phyloP scores from a whole-genome alignment of 1,140 invertebrate species.

The Watersipora subatra region DNA sequence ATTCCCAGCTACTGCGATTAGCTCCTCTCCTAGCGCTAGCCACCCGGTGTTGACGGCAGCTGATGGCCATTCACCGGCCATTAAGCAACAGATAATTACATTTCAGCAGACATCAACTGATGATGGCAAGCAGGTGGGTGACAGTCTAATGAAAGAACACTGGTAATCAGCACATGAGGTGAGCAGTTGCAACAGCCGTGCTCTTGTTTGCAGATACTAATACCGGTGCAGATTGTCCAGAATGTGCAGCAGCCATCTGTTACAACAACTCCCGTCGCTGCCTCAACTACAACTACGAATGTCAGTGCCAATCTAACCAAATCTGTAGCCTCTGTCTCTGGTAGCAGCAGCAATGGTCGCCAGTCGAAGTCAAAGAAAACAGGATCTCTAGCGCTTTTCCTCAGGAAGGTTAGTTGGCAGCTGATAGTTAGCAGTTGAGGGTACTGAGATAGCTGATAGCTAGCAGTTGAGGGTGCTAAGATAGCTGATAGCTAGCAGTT shows the following conservation, averaged over 20 bases:
- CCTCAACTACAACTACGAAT: not conserved
- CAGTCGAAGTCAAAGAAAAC: conserved; percentile 16
- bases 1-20: conserved; percentile 19
- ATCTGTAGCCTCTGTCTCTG: no score
- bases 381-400: conserved; percentile 38
- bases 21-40: conserved; percentile 5
- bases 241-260: not conserved
- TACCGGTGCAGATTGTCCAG: not conserved
- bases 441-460: no score
- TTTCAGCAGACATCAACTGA: conserved; percentile 23
- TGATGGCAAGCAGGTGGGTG: conserved; percentile 25
- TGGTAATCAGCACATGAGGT: no score
- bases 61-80: conserved; percentile 1
- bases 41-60: not conserved
- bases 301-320: no score
- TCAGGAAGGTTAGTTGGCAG: conserved; percentile 34
- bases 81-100: conserved; percentile 16
- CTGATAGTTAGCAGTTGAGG: no score
- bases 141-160: not conserved
- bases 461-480: no score
- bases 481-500: no score
- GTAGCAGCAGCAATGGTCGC: not conserved
- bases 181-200: no score
- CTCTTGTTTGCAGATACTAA: not conserved
- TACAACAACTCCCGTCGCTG: not conserved